Conservation (phyloP, 1,140 invertebrate genomes). For the Saccostrea echinata region DNA sequence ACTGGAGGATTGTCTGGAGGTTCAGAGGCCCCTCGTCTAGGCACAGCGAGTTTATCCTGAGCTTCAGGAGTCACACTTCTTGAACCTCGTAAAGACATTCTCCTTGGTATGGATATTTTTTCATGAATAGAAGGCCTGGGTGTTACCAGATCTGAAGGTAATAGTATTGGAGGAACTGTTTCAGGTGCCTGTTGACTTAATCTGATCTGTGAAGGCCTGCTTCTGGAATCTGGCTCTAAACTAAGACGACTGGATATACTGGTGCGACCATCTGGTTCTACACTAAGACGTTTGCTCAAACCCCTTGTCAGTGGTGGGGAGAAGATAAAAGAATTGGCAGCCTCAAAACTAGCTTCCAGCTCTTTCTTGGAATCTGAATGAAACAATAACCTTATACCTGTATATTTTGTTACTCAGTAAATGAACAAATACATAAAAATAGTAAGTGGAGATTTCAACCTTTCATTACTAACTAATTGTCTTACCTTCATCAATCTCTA, state of each 20-base stretch:
- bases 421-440: no score
- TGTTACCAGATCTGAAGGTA: neutral
- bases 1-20: neutral
- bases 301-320: conserved; percentile 44
- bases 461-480: neutral
- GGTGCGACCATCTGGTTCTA: neutral
- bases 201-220: neutral
- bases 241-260: conserved; percentile 25
- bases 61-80: conserved; percentile 16
- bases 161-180: neutral
- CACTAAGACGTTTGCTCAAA: conserved; percentile 12
- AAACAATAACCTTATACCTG: neutral
- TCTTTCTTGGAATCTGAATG: neutral
- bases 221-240: neutral
- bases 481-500: neutral
- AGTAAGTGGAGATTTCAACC: neutral
- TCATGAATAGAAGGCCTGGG: conserved; percentile 16
- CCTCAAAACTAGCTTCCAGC: neutral
- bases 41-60: neutral
- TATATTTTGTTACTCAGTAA: no score
- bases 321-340: conserved; percentile 37
- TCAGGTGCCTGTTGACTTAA: neutral
- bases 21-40: conserved; percentile 17
- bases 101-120: neutral
- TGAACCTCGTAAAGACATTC: conserved; percentile 13